These are phyloP conservation scores for Argyra leucocephala DNA, from an alignment of 2,888 invertebrate species.

Conservation along the genomic window DNA sequence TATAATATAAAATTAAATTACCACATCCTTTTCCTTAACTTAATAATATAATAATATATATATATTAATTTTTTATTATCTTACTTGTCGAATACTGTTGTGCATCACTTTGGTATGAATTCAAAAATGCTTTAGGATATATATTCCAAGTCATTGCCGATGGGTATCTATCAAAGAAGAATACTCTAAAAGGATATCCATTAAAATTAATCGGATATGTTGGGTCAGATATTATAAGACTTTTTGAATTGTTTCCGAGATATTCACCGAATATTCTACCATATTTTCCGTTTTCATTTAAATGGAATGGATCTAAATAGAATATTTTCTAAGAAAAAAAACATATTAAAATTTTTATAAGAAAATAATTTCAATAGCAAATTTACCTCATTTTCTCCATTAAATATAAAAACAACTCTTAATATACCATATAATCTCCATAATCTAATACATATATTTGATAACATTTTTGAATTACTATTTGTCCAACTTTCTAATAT, in stretches of 20 bases:
- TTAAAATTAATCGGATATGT: constrained; percentile 30
- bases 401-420: not conserved
- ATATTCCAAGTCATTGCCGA: constrained; percentile 26
- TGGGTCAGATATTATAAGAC: not conserved
- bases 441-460: not conserved
- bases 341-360: not conserved
- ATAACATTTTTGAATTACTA: not conserved
- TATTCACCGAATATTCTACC: not conserved
- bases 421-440: not conserved
- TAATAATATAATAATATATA: too few relatives aligned
- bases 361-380: not conserved
- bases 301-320: not conserved
- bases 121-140: constrained; percentile 24
- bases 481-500: not conserved
- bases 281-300: not conserved
- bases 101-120: constrained; percentile 24
- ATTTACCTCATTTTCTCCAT: not conserved
- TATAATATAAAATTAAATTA: too few relatives aligned
- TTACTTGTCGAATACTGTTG: not conserved
- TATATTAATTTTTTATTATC: not conserved
- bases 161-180: not conserved
- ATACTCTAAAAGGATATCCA: constrained; percentile 35
- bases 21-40: too few relatives aligned
- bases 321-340: not conserved
- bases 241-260: not conserved